Conservation (phyloP, 2,797 vertebrate genomes). For the Hirundo rustica region DNA sequence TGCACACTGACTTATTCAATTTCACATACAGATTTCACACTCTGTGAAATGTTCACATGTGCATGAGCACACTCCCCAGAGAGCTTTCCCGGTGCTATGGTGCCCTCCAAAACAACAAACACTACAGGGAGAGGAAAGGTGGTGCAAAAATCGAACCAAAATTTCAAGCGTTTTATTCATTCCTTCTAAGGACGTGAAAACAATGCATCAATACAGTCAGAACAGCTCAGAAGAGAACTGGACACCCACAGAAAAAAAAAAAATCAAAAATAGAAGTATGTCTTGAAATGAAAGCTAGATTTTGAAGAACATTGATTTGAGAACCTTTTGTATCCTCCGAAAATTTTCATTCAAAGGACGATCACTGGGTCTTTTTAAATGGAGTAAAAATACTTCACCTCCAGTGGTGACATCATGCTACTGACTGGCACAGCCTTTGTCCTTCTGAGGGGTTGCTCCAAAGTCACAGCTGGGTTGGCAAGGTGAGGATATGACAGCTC, state of each 20-base stretch:
- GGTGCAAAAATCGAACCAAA: neutral
- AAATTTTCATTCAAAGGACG: neutral
- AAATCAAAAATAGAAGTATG: neutral
- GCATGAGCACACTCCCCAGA: too few relatives aligned
- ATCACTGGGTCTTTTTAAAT: neutral
- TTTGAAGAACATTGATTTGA: neutral
- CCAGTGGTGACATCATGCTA: neutral
- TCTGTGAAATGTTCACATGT: neutral
- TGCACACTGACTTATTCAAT: neutral
- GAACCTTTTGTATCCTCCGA: neutral
- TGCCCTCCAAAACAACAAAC: neutral
- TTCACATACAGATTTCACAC: neutral
- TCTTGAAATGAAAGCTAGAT: neutral
- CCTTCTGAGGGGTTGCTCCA: neutral
- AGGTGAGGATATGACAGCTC: fast-evolving
- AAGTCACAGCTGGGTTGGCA: neutral
- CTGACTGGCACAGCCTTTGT: neutral
- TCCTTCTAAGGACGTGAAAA: neutral
- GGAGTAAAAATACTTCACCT: neutral
- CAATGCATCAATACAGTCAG: neutral
- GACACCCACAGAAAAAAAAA: neutral
- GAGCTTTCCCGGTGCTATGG: neutral
- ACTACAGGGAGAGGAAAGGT: neutral
- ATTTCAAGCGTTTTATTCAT: neutral
- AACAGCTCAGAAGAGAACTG: neutral